Conservation (phyloP, 2,113 vertebrate species). For the Scortum barcoo region DNA sequence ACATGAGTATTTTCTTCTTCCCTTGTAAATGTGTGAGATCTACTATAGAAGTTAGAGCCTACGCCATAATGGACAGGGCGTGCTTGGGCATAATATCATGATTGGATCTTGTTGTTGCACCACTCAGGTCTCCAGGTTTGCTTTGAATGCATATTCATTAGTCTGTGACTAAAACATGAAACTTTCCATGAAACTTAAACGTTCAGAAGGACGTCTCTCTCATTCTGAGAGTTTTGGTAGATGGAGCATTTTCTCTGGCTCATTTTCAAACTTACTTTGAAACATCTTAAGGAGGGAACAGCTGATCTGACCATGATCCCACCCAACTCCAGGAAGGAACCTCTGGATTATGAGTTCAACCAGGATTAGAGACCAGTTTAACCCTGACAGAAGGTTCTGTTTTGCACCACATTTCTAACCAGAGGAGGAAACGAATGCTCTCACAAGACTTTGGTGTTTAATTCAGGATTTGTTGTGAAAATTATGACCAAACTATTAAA, state of each 20-base stretch:
- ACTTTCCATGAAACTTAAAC: background rate
- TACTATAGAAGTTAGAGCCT: background rate
- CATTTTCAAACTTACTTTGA: constrained; percentile 16
- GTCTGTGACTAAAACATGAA: constrained; percentile 4
- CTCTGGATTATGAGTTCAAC: constrained; percentile 5
- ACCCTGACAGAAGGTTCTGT: background rate
- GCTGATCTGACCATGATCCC: constrained; percentile 22
- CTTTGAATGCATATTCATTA: constrained; percentile 2
- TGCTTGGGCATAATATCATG: background rate
- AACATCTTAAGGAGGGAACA: constrained; percentile 8
- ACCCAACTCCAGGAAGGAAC: constrained; percentile 3
- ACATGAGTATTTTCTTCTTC: background rate
- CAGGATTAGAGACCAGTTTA: constrained; percentile 23
- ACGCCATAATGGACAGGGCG: background rate
- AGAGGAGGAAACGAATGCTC: background rate
- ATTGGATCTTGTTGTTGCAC: background rate
- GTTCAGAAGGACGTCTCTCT: background rate
- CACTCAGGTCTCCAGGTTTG: background rate
- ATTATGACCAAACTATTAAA: background rate
- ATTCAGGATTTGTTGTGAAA: background rate
- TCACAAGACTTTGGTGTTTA: background rate
- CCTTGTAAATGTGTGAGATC: background rate
- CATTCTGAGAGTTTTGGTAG: constrained; percentile 2
- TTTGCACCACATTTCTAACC: constrained; percentile 10
- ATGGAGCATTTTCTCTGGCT: background rate